These are phyloP conservation scores for Aleadryas rufinucha DNA, from an alignment of 2,113 vertebrate genomes.

Conservation along the genomic window DNA sequence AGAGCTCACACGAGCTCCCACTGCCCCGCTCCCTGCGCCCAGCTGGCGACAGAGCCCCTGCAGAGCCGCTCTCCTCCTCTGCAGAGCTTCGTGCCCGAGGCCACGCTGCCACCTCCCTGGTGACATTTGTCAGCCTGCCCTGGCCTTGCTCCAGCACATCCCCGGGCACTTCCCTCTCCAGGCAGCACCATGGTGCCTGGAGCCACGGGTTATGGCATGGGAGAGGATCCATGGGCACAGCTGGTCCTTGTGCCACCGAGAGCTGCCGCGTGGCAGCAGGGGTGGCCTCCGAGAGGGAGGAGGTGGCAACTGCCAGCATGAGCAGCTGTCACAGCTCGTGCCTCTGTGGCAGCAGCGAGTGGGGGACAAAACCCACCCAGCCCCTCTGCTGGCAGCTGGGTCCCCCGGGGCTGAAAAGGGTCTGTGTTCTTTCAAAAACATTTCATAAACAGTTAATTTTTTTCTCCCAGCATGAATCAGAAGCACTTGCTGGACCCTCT, in stretches of 20 bases:
- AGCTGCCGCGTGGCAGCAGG: neutral
- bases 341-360: neutral
- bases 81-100: neutral
- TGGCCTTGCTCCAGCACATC: neutral
- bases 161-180: neutral
- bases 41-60: neutral
- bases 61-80: neutral
- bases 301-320: neutral
- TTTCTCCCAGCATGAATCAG: neutral
- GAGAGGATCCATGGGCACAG: neutral
- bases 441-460: neutral
- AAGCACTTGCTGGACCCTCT: neutral
- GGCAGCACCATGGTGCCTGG: neutral
- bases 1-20: neutral
- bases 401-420: neutral
- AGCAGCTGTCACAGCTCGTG: neutral
- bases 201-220: rapidly evolving
- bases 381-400: neutral
- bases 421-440: neutral
- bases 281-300: neutral
- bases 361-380: neutral
- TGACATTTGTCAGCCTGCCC: neutral
- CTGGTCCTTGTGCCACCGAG: neutral
- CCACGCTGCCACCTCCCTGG: neutral
- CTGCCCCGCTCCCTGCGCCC: neutral